phyloP scores from a whole-genome alignment of 2,888 invertebrate species.

The Eretmocerus hayati region DNA sequence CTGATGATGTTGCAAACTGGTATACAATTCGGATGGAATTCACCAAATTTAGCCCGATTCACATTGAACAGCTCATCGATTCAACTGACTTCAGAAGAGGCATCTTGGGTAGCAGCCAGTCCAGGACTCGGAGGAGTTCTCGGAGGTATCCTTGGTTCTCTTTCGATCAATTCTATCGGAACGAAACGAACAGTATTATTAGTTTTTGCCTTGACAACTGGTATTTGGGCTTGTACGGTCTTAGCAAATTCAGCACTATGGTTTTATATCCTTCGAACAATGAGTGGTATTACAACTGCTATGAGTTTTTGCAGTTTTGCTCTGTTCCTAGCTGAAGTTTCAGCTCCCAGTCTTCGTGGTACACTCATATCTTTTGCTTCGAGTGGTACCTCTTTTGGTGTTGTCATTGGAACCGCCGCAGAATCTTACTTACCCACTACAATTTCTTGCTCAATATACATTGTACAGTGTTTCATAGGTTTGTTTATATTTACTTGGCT shows the following conservation, averaged over 20 bases:
- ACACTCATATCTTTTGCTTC: slow-evolving; percentile 32
- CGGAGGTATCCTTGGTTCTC: slow-evolving; percentile 25
- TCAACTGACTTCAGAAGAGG: slow-evolving; percentile 24
- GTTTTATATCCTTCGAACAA: slow-evolving; percentile 25
- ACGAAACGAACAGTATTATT: slow-evolving; percentile 26
- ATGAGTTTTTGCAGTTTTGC: slow-evolving; percentile 30
- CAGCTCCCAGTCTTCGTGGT: slow-evolving; percentile 34
- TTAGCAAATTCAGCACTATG: slow-evolving; percentile 25
- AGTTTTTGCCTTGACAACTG: slow-evolving; percentile 19
- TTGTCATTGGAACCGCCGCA: slow-evolving; percentile 32
- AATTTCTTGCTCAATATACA: slow-evolving; percentile 31
- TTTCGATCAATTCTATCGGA: slow-evolving; percentile 23
- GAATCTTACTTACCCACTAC: slow-evolving; percentile 33
- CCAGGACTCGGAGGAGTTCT: background rate
- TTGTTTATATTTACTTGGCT: slow-evolving; percentile 30
- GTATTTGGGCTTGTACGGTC: slow-evolving; percentile 26
- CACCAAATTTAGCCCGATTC: slow-evolving; percentile 33
- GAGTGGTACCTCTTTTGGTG: slow-evolving; percentile 33
- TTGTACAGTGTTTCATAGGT: slow-evolving; percentile 26
- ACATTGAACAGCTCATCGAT: slow-evolving; percentile 22
- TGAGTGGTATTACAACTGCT: slow-evolving; percentile 27
- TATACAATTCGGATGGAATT: slow-evolving; percentile 34
- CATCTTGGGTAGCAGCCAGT: slow-evolving; percentile 33
- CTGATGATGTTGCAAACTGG: slow-evolving; percentile 29
- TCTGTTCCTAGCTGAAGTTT: slow-evolving; percentile 33